Percentiles rank a stretch among this genome's conserved stretches.
phyloP scores from a whole-genome alignment of 2,113 vertebrate genomes.

The Steatornis caripensis region DNA sequence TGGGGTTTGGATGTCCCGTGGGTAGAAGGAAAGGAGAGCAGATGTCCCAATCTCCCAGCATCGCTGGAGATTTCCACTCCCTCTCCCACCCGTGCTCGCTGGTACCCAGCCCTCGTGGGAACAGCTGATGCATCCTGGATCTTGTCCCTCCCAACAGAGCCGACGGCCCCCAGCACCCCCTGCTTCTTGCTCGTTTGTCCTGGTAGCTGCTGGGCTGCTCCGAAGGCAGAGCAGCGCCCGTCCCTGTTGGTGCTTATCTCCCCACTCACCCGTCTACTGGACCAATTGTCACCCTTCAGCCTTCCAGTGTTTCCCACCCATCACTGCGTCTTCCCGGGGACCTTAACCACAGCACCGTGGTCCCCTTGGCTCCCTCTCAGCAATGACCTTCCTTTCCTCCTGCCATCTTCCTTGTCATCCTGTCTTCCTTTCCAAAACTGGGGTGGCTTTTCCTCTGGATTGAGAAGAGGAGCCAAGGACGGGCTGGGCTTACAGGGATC shows the following conservation, averaged over 20 bases:
- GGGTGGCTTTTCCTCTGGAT: not conserved
- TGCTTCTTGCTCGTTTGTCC: not conserved
- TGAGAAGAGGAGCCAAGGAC: not conserved
- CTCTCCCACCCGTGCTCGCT: accelerated
- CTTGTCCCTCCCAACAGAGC: not conserved
- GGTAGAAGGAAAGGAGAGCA: not conserved
- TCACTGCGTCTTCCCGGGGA: accelerated
- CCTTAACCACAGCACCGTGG: not conserved
- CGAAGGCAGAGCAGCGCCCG: accelerated
- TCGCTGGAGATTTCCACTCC: accelerated
- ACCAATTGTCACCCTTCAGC: not conserved
- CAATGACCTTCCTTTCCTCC: not conserved
- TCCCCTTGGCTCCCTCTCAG: not conserved
- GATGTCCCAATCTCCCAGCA: not conserved
- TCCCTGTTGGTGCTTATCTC: not conserved
- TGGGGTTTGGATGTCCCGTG: not conserved
- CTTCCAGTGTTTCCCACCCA: not conserved
- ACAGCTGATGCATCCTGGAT: not conserved
- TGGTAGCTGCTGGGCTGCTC: not conserved
- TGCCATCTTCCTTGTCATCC: not conserved
- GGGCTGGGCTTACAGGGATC: not conserved
- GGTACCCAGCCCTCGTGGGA: not conserved
- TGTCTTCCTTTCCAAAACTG: not conserved
- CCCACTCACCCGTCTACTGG: not conserved
- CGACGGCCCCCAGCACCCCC: not conserved